These are phyloP conservation scores for Meiosimyza platycephala DNA, from an alignment of 2,888 invertebrate genomes.

Conservation along the genomic window DNA sequence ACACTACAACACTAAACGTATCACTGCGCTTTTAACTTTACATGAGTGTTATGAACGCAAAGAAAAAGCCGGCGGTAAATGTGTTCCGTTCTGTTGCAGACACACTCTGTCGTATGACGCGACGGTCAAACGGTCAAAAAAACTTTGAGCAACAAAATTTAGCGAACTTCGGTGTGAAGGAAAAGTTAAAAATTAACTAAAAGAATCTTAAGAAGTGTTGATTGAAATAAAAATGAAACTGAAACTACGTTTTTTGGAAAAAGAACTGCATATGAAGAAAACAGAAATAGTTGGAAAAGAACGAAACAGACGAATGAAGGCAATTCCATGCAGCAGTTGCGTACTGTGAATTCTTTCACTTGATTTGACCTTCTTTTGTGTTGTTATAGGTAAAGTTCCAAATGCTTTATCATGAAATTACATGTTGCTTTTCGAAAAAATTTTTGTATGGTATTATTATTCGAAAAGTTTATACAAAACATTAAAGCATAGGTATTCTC, in stretches of 20 bases:
- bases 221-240: constrained; percentile 13
- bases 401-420: no score
- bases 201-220: constrained; percentile 11
- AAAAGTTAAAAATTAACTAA: constrained; percentile 17
- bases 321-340: no score
- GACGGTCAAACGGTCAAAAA: constrained; percentile 15
- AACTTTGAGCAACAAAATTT: constrained; percentile 28
- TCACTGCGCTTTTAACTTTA: constrained; percentile 34
- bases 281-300: constrained; percentile 4
- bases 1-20: neutral
- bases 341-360: no score
- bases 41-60: neutral
- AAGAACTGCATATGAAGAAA: neutral
- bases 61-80: constrained; percentile 61
- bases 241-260: constrained; percentile 5
- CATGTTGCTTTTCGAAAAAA: no score
- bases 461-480: no score
- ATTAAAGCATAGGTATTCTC: no score
- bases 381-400: no score
- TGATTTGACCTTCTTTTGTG: no score
- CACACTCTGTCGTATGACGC: constrained; percentile 6
- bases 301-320: neutral
- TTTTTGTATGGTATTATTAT: no score
- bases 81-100: constrained; percentile 22
- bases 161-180: constrained; percentile 7